Evolutionary conservation across 2,797 vertebrate genomes (phyloP).

Genomic region (Strix occidentalis): DNA sequence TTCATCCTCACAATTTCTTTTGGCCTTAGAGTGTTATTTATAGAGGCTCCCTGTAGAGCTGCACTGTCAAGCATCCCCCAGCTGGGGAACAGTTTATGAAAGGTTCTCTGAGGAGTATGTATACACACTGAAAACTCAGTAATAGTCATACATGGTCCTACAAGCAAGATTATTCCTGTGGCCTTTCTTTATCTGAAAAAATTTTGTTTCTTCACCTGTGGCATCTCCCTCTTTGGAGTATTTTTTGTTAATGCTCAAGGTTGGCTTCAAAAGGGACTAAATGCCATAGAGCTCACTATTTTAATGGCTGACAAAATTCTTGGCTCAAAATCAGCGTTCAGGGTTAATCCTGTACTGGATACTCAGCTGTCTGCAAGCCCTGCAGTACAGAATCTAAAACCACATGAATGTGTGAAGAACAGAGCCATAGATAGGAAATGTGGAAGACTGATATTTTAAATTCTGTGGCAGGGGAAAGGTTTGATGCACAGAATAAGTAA

Average conservation of each 20-base stretch:
- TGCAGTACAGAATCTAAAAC: neutral
- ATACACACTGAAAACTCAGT: constrained; percentile 30
- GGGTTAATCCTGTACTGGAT: neutral
- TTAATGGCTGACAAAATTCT: neutral
- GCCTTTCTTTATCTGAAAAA: neutral
- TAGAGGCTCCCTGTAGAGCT: constrained; percentile 42
- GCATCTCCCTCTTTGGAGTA: neutral
- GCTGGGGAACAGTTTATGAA: constrained; percentile 32
- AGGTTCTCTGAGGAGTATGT: neutral
- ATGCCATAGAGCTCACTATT: neutral
- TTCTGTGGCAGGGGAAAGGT: neutral
- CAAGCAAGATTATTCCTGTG: neutral
- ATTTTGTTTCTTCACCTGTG: neutral
- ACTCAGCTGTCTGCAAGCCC: neutral
- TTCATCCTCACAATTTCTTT: constrained; percentile 39
- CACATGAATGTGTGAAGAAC: neutral
- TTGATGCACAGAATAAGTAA: neutral
- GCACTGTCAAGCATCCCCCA: constrained; percentile 27
- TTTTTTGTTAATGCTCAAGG: neutral
- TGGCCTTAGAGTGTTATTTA: constrained; percentile 62
- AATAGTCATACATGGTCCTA: neutral
- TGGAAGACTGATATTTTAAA: neutral
- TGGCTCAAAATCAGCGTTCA: neutral
- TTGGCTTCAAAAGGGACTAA: neutral
- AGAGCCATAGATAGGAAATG: neutral